phyloP scores from a whole-genome alignment of 2,113 vertebrate species.

The Felis chaus region DNA sequence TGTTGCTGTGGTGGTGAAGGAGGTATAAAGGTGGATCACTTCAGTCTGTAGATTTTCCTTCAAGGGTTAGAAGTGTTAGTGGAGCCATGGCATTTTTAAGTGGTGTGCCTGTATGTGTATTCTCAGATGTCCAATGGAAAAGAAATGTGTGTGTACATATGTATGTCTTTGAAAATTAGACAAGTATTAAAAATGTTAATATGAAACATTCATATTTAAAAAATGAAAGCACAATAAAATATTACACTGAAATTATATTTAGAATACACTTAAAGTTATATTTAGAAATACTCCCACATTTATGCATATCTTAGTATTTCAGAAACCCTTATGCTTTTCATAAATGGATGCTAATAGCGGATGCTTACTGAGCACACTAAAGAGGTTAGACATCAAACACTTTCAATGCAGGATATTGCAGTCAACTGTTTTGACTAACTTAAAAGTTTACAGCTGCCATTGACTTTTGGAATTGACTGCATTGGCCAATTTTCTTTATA shows the following conservation, averaged over 20 bases:
- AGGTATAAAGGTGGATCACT: not conserved
- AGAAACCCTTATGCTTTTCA: not conserved
- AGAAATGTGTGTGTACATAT: not conserved
- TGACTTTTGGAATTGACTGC: not conserved
- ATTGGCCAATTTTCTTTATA: not conserved
- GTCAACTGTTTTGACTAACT: not conserved
- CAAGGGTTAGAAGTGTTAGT: not conserved
- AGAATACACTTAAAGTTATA: not conserved
- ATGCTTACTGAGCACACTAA: not conserved
- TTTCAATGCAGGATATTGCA: not conserved
- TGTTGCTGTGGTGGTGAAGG: not conserved
- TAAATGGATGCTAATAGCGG: not conserved
- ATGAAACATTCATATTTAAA: not conserved
- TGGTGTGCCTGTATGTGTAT: not conserved
- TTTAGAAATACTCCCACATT: not conserved
- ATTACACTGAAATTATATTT: not conserved
- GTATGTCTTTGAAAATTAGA: not conserved
- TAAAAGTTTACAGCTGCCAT: not conserved
- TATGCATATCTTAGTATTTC: slow-evolving; percentile 21
- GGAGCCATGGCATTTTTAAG: not conserved
- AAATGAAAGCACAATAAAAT: not conserved
- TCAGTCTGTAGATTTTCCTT: not conserved
- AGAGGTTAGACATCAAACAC: not conserved
- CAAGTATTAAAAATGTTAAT: not conserved
- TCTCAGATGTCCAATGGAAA: not conserved